phyloP scores from a whole-genome alignment of 2,113 vertebrate genomes.

The Limnothrissa miodon region DNA sequence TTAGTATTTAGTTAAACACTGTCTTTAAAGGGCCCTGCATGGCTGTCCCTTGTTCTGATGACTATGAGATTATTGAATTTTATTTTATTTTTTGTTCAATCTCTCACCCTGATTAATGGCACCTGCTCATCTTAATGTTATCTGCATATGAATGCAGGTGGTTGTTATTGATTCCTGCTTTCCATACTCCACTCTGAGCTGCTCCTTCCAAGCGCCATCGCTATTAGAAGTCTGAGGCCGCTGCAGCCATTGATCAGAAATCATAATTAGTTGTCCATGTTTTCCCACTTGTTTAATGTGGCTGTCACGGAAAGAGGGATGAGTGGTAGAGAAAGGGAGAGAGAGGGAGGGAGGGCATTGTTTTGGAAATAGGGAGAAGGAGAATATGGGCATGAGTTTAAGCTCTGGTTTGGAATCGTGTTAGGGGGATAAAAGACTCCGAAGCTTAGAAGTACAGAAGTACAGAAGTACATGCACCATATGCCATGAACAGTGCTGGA shows the following conservation, averaged over 20 bases:
- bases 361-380: not conserved
- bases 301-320: slow-evolving; percentile 56
- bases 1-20: not conserved
- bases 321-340: slow-evolving; percentile 25
- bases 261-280: slow-evolving; percentile 78
- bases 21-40: not conserved
- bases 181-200: not conserved
- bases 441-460: too few relatives aligned
- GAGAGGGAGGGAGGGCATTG: slow-evolving; percentile 15
- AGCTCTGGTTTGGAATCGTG: not conserved
- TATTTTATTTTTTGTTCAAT: too few relatives aligned
- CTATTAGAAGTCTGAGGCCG: slow-evolving; percentile 73
- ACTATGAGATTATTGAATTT: not conserved
- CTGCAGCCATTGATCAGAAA: slow-evolving; percentile 75
- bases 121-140: slow-evolving; percentile 74
- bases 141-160: slow-evolving; percentile 56
- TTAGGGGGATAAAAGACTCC: slow-evolving; percentile 29
- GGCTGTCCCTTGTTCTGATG: not conserved
- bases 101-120: slow-evolving; percentile 66
- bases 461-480: slow-evolving; percentile 47
- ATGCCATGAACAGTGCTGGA: slow-evolving; percentile 39
- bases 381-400: slow-evolving; percentile 21
- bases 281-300: slow-evolving; percentile 73
- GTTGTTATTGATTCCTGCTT: slow-evolving; percentile 39
- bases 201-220: slow-evolving; percentile 50